These are phyloP conservation scores for Microcebus tavaratra DNA, from an alignment of 2,113 vertebrate species.

Conservation along the genomic window DNA sequence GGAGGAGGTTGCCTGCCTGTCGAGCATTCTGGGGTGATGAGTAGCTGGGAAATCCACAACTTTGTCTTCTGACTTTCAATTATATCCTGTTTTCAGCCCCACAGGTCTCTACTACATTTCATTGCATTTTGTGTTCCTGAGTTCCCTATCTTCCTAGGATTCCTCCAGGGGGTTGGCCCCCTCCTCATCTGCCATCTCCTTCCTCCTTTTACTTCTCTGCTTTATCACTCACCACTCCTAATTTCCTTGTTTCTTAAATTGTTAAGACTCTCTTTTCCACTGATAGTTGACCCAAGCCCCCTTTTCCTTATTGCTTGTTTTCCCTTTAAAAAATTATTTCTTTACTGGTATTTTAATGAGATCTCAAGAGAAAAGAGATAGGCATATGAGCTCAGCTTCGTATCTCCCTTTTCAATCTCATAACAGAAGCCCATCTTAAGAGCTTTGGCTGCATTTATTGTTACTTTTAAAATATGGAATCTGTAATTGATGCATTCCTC, in stretches of 20 bases:
- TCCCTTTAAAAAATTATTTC: background rate
- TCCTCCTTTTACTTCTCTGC: background rate
- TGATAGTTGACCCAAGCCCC: background rate
- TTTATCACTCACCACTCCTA: background rate
- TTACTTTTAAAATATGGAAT: constrained; percentile 31
- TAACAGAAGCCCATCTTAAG: constrained; percentile 31
- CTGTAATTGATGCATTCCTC: constrained; percentile 6
- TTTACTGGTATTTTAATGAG: constrained; percentile 10
- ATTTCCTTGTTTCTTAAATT: background rate
- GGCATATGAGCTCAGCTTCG: background rate
- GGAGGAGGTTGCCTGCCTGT: background rate
- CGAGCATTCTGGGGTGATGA: background rate
- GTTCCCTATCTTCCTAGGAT: background rate
- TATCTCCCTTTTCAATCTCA: background rate
- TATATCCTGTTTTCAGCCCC: background rate
- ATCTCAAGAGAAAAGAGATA: background rate
- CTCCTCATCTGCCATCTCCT: background rate
- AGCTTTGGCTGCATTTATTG: background rate
- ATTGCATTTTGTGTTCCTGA: background rate
- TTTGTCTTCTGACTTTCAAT: background rate
- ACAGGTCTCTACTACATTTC: background rate
- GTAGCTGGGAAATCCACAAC: background rate
- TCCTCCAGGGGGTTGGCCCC: background rate
- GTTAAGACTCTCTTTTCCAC: background rate
- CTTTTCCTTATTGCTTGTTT: constrained; percentile 18